Conservation (phyloP, 2,797 vertebrate genomes). For the Denticeps clupeoides region DNA sequence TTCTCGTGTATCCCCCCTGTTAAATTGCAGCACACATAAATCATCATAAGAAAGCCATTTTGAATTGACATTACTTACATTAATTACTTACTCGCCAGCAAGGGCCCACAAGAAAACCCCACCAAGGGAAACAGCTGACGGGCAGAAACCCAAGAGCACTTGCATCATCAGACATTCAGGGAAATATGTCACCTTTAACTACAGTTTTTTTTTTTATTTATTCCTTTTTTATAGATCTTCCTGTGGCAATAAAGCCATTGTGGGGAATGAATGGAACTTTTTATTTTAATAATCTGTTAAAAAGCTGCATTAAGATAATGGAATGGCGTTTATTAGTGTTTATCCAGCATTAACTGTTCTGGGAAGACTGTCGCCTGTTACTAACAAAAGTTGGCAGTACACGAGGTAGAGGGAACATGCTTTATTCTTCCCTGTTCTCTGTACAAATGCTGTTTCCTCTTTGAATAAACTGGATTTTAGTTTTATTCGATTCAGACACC, state of each 20-base stretch:
- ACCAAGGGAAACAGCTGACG: slow-evolving; percentile 13
- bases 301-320: slow-evolving; percentile 34
- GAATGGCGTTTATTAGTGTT: slow-evolving; percentile 29
- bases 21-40: slow-evolving; percentile 41
- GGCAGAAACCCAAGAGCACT: not conserved
- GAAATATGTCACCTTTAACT: slow-evolving; percentile 5
- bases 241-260: slow-evolving; percentile 1
- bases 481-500: no score
- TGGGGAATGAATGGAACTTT: not conserved
- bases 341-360: slow-evolving; percentile 27
- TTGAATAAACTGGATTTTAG: no score
- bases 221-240: slow-evolving; percentile 15
- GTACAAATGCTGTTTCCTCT: not conserved
- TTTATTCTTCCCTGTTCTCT: no score
- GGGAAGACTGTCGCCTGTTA: slow-evolving; percentile 12
- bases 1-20: slow-evolving; percentile 42
- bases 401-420: no score
- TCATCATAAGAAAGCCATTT: slow-evolving; percentile 40
- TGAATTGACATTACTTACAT: slow-evolving; percentile 37
- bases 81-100: slow-evolving; percentile 13
- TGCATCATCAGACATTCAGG: slow-evolving; percentile 11
- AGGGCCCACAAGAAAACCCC: slow-evolving; percentile 16
- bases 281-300: slow-evolving; percentile 30
- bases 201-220: slow-evolving; percentile 5
- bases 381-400: slow-evolving; percentile 18